Base-by-base conservation (phyloP, 2,888 invertebrate genomes). In the Sphaeridia pumilis region DNA sequence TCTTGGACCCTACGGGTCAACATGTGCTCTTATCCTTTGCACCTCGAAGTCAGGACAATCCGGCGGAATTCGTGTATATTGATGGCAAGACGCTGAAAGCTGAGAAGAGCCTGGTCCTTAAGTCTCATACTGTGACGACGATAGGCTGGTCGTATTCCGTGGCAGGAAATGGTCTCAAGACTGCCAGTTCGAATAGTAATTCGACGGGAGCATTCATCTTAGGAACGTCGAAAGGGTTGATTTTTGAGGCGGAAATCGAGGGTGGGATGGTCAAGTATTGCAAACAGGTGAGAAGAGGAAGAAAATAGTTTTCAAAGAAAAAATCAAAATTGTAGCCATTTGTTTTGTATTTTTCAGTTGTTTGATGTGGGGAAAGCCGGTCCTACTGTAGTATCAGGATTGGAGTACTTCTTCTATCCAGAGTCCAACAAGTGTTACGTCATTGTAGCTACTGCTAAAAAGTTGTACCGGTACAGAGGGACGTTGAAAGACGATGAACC, bases 401-500 rank as follows among this genome's bases (percentile, higher is more conserved):
- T 94, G 49, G 84, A 88, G 68, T 85, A 87, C 70, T 83, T 86
- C 68, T 78, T 81, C 67, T 75, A 86, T 54, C 79, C 81, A 12
- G 77, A 76, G 46, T 76, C 80, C 0, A 82, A 80, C 57, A 82
- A 80, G 67, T 90, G 84, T 70, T 80, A 85, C 50, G 80, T 94
- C 34, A 79, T 93, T 59, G 85, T 84, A 2, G 84, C 89, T 1
- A 89, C 93, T 3, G 79, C 84, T 1, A 83, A 81, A 45, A 78
- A 87, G 50, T 73, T 95, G 43, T 93, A 92, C 72, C 87, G 88
- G 70, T 94, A 92, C 68, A 79, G 84, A 57, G 92, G 90, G 2
- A 68, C 69, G 38, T 77, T 81, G 56, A 71, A 76, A 0, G 84
- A 88, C 14, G 89, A 89, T 49, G 84, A 85, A 58, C 84, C 86